Evolutionary conservation across 1,140 invertebrate species (phyloP).

Genomic region (Samia ricini): DNA sequence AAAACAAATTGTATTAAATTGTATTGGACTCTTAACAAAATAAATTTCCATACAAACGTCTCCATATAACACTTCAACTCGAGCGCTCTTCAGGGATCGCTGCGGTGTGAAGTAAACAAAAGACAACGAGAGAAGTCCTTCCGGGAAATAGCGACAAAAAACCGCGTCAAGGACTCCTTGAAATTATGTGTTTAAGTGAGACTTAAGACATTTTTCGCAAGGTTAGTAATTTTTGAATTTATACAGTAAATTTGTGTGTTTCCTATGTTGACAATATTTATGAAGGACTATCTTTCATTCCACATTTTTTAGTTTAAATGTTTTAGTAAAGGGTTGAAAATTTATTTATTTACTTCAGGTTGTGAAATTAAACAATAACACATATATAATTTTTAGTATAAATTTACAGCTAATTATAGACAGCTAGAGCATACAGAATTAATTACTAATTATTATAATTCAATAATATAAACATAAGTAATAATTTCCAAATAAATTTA

Average conservation of each 20-base stretch:
- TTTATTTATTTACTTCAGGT: no score
- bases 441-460: no score
- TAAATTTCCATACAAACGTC: slow-evolving; percentile 19
- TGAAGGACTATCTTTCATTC: no score
- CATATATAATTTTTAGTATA: no score
- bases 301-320: no score
- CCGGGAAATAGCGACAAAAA: neutral
- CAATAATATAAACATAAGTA: no score
- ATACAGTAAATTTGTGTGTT: neutral
- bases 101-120: slow-evolving; percentile 12
- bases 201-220: neutral
- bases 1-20: neutral
- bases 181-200: slow-evolving; percentile 10
- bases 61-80: slow-evolving; percentile 22
- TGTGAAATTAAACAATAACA: no score
- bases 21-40: slow-evolving; percentile 2
- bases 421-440: no score
- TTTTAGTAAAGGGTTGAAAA: no score
- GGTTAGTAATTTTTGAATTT: neutral
- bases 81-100: neutral
- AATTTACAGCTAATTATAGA: no score
- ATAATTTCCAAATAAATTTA: no score
- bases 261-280: neutral
- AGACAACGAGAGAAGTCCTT: slow-evolving; percentile 16
- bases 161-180: neutral